phyloP scores from a whole-genome alignment of 2,797 vertebrate species.

The Dallia pectoralis region DNA sequence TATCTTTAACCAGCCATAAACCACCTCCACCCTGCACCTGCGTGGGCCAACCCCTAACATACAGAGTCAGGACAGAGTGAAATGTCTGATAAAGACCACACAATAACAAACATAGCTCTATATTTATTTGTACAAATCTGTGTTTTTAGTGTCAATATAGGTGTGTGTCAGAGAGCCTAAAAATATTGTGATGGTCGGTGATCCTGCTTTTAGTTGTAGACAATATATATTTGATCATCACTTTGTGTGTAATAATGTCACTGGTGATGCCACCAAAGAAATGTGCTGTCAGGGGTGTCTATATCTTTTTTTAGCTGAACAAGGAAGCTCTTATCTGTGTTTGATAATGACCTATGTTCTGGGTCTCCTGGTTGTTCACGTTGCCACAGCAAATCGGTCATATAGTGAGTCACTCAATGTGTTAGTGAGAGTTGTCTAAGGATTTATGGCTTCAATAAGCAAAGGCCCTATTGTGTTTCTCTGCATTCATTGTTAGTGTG shows the following conservation, averaged over 20 bases:
- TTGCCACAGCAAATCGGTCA: not conserved
- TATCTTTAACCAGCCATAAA: conserved; percentile 56
- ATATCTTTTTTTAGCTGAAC: not conserved
- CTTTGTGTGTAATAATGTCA: not conserved
- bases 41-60: conserved; percentile 57
- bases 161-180: not conserved
- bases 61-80: conserved; percentile 29
- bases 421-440: not conserved
- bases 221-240: not conserved
- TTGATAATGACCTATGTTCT: conserved; percentile 6
- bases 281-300: not conserved
- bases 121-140: too few species aligned
- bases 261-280: not conserved
- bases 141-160: not conserved
- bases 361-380: not conserved
- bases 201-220: not conserved
- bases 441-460: too few species aligned
- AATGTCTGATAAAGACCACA: not conserved
- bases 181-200: not conserved
- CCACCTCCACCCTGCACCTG: not conserved
- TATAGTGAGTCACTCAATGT: not conserved
- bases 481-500: too few species aligned
- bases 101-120: not conserved
- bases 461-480: too few species aligned
- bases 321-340: not conserved